These are phyloP conservation scores for Andrena marginata DNA, from an alignment of 2,888 invertebrate genomes.

Conservation along the genomic window DNA sequence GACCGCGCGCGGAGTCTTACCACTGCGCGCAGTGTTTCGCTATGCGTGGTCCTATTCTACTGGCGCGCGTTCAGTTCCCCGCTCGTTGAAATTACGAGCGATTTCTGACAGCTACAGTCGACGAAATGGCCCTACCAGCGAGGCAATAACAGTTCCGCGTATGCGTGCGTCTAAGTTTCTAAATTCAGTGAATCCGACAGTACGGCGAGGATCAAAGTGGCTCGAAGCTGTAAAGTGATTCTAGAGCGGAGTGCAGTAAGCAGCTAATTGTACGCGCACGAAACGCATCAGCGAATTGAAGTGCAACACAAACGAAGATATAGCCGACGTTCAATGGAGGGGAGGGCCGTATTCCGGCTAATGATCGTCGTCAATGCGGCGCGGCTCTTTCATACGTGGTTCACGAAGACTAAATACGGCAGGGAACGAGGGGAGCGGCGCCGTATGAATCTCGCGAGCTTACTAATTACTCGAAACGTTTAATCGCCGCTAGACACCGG, in stretches of 20 bases:
- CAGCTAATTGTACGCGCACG: background rate
- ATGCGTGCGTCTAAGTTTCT: no score
- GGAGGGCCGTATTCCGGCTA: background rate
- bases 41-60: background rate
- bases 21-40: background rate
- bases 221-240: no score
- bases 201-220: no score
- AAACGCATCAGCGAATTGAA: background rate
- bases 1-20: background rate
- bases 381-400: no score
- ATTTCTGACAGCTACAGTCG: background rate
- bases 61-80: background rate
- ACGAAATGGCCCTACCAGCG: no score
- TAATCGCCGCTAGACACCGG: conserved; percentile 56
- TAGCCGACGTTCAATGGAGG: background rate
- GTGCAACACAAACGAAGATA: no score
- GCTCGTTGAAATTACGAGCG: background rate
- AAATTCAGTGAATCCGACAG: no score
- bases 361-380: background rate
- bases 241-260: no score
- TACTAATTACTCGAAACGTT: conserved; percentile 66
- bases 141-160: no score
- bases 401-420: background rate
- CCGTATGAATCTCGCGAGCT: background rate
- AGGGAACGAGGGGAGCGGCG: background rate